phyloP scores from a whole-genome alignment of 2,797 vertebrate species.

The Sarcophilus harrisii region DNA sequence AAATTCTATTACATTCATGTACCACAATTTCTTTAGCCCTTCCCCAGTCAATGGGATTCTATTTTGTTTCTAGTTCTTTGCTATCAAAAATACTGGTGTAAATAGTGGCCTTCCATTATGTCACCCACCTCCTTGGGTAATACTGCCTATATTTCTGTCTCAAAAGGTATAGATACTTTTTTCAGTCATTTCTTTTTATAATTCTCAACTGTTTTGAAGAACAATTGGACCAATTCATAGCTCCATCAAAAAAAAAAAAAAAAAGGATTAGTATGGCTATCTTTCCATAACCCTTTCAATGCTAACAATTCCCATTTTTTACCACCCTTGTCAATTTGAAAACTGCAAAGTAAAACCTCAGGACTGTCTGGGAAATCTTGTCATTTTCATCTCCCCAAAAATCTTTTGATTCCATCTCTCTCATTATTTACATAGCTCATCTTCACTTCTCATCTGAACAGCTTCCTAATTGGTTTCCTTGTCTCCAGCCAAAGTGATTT shows the following conservation, averaged over 20 bases:
- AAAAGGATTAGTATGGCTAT: neutral
- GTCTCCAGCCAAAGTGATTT: neutral
- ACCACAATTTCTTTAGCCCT: neutral
- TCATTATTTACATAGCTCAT: neutral
- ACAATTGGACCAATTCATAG: neutral
- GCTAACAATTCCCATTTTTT: neutral
- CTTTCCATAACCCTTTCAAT: neutral
- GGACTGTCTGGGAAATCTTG: neutral
- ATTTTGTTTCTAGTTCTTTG: neutral
- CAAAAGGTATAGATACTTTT: neutral
- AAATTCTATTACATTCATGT: neutral
- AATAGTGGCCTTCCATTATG: neutral
- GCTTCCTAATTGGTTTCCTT: neutral
- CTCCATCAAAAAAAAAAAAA: neutral
- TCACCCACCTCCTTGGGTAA: neutral
- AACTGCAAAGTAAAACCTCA: neutral
- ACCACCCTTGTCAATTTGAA: neutral
- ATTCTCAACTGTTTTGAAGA: neutral
- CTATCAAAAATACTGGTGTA: neutral
- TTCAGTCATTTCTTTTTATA: neutral
- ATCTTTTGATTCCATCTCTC: neutral
- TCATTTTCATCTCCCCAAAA: neutral
- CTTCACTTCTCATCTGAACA: neutral
- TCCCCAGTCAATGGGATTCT: neutral
- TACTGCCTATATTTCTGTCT: neutral